phyloP scores from a whole-genome alignment of 2,113 vertebrate genomes.

The Canis aureus region DNA sequence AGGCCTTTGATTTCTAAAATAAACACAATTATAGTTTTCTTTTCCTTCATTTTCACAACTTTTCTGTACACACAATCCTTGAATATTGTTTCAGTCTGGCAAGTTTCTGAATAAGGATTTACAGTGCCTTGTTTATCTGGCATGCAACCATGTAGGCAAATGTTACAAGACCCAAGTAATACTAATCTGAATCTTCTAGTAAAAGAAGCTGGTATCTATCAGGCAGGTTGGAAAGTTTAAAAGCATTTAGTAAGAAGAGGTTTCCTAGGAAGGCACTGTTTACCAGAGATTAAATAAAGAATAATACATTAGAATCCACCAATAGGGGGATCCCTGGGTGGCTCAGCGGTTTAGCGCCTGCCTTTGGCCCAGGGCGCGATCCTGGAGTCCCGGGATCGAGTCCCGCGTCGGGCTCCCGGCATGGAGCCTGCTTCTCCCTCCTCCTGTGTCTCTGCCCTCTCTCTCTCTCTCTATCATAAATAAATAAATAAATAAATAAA shows the following conservation, averaged over 20 bases:
- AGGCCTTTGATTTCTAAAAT: conserved; percentile 51
- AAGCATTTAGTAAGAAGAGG: background rate
- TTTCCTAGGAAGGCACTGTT: background rate
- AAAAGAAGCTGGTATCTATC: background rate
- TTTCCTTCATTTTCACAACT: background rate
- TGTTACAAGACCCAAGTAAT: background rate
- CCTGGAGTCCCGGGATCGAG: too few species aligned
- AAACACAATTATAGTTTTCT: background rate
- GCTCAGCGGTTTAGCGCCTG: too few species aligned
- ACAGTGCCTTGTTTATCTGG: background rate
- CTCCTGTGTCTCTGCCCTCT: too few species aligned
- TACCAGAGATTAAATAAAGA: background rate
- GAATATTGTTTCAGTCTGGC: background rate
- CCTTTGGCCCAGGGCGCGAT: too few species aligned
- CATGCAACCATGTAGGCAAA: background rate
- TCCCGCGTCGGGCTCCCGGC: too few species aligned
- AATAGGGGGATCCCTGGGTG: too few species aligned
- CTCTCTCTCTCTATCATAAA: too few species aligned
- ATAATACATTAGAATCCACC: background rate
- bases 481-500: too few species aligned
- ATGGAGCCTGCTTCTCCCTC: too few species aligned
- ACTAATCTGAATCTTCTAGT: background rate
- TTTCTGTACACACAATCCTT: background rate
- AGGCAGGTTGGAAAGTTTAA: background rate
- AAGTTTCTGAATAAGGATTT: background rate